Base-by-base conservation (phyloP, 2,888 invertebrate genomes). In the Agrochola lota region DNA sequence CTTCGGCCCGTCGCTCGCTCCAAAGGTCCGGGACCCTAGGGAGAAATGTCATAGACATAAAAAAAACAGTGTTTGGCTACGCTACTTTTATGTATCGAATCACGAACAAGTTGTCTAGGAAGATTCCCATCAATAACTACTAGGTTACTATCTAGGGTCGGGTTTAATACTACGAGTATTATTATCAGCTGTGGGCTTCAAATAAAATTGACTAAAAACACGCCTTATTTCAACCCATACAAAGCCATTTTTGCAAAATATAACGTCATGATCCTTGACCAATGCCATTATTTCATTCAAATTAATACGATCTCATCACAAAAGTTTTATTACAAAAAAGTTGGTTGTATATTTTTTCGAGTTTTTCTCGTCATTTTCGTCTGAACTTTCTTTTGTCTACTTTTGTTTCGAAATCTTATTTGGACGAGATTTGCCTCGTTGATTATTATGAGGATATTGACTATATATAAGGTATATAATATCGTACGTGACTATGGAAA, bases 261-360 rank as follows among this genome's bases (percentile, higher is more conserved):
- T 30, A 26, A 17, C 52, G n/a, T 63, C 60, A 66, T 57, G 71
- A 60, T 75, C 71, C 68, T 80, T 86, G 86, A 80, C 80, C 80
- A 73, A 52, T 57, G 62, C 23, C 62, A 49, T 76, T 84, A 80
- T 71, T 75, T 74, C 68, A 85, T 86, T 84, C 55, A 85, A 85
- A 80, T 86, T 77, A 84, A 83, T 84, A 84, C 80, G 76, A 86
- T 74, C 80, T 67, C 86, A 85, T 85, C 80, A 84, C 59, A 74
- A 86, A 84, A 85, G 84, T 86, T 86, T 86, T 83, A 84, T 86
- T 85, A 85, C 84, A 75, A 85, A 83, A 83, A 83, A 84, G 64
- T 73, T 85, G 15, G 46, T 74, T 74, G 71, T 52, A 17, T 82
- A 40, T 83, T 83, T 83, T 74, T 84, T 73, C 11, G 62, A 62